These are phyloP conservation scores for Vireo griseus DNA, from an alignment of 2,797 vertebrate species.

Conservation along the genomic window DNA sequence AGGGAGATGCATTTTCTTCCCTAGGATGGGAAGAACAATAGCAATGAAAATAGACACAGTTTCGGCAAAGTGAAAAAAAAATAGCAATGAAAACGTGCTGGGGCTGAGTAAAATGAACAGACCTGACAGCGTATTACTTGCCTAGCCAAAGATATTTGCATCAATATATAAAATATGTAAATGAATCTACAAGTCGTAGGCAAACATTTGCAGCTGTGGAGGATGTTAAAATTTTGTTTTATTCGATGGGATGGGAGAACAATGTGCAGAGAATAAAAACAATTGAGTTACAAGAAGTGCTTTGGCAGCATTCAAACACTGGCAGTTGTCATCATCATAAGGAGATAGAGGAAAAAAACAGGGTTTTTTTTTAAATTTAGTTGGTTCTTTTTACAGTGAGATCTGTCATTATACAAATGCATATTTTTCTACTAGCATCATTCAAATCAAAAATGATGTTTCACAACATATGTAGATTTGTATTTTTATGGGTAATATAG, in stretches of 20 bases:
- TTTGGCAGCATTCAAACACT: constrained; percentile 19
- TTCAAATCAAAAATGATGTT: constrained; percentile 22
- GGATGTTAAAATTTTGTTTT: constrained; percentile 32
- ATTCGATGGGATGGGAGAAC: background rate
- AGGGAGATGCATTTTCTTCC: background rate
- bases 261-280: constrained; percentile 35
- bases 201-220: constrained; percentile 42
- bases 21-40: background rate
- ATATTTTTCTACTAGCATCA: constrained; percentile 7
- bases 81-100: background rate
- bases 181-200: background rate
- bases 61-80: background rate
- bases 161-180: constrained; percentile 55
- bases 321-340: constrained; percentile 5
- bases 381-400: background rate
- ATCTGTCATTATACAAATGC: background rate
- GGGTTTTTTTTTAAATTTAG: background rate
- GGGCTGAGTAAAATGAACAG: background rate
- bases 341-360: background rate
- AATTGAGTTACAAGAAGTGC: constrained; percentile 35
- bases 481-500: constrained; percentile 57
- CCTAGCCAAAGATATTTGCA: constrained; percentile 26
- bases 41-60: background rate
- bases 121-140: background rate
- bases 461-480: constrained; percentile 41